Evolutionary conservation across 1,140 invertebrate species (phyloP).

Genomic region (Schlechtendalia chinensis): DNA sequence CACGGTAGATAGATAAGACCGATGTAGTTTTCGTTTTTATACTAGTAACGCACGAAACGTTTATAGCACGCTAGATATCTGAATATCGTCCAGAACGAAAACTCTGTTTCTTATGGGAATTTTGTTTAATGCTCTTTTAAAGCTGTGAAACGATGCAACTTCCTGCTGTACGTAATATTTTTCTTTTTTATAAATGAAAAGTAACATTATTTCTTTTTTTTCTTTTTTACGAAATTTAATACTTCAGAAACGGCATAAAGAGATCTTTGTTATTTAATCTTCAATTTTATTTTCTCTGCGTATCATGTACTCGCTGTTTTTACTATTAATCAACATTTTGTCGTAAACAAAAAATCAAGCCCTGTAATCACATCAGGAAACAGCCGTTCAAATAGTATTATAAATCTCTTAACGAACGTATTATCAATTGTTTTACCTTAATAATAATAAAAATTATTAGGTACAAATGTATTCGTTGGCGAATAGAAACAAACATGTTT

Average conservation of each 20-base stretch:
- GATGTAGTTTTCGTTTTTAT: no score
- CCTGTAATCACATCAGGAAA: background rate
- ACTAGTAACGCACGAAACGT: no score
- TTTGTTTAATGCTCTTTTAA: background rate
- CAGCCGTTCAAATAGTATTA: background rate
- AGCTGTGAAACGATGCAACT: background rate
- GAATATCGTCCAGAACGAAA: no score
- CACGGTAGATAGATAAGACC: no score
- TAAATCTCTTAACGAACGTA: no score
- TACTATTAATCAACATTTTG: background rate
- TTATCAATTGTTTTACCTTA: no score
- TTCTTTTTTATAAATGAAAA: background rate
- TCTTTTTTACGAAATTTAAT: background rate
- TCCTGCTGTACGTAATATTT: background rate
- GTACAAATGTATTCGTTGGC: no score
- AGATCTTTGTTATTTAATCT: background rate
- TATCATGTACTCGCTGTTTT: background rate
- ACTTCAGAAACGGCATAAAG: background rate
- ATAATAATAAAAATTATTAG: no score
- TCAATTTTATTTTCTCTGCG: conserved; percentile 6
- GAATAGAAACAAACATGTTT: no score
- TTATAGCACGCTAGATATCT: no score
- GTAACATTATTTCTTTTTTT: background rate
- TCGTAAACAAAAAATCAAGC: background rate
- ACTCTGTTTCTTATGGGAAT: background rate